Percentiles rank a stretch among this genome's conserved stretches.
phyloP scores from a whole-genome alignment of 2,888 invertebrate species.

The Nymphalis urticae region DNA sequence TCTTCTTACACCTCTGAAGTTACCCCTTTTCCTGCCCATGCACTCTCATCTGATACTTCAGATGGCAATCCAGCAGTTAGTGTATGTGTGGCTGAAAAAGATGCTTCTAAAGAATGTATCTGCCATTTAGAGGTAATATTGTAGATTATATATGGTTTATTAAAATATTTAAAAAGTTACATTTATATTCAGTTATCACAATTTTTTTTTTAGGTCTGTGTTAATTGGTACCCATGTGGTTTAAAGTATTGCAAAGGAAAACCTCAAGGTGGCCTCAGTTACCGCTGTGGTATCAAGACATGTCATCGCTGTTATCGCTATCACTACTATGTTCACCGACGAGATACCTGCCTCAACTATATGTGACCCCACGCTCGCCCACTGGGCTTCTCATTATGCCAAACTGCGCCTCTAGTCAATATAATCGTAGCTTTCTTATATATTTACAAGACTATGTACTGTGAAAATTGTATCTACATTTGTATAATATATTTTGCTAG shows the following conservation, averaged over 20 bases:
- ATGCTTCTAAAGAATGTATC: constrained; percentile 87
- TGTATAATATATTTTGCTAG: constrained; percentile 62
- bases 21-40: constrained; percentile 84
- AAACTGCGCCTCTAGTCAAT: constrained; percentile 44
- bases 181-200: neutral
- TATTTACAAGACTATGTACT: constrained; percentile 33
- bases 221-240: constrained; percentile 98
- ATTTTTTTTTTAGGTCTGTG: constrained; percentile 63
- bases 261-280: constrained; percentile 84
- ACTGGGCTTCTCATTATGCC: constrained; percentile 42
- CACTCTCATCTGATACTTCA: constrained; percentile 56
- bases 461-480: constrained; percentile 42
- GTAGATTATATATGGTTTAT: neutral
- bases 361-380: constrained; percentile 63
- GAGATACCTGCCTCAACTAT: constrained; percentile 79
- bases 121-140: constrained; percentile 87
- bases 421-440: constrained; percentile 37
- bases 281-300: constrained; percentile 97
- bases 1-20: constrained; percentile 87
- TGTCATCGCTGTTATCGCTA: constrained; percentile 95
- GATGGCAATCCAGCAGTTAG: constrained; percentile 65
- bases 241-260: constrained; percentile 96
- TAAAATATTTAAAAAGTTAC: neutral
- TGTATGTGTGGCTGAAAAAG: constrained; percentile 85
- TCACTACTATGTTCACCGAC: constrained; percentile 91